Percentiles rank a stretch among this genome's conserved stretches.
Conservation (phyloP, 1,140 invertebrate genomes). For the Euura lappo region DNA sequence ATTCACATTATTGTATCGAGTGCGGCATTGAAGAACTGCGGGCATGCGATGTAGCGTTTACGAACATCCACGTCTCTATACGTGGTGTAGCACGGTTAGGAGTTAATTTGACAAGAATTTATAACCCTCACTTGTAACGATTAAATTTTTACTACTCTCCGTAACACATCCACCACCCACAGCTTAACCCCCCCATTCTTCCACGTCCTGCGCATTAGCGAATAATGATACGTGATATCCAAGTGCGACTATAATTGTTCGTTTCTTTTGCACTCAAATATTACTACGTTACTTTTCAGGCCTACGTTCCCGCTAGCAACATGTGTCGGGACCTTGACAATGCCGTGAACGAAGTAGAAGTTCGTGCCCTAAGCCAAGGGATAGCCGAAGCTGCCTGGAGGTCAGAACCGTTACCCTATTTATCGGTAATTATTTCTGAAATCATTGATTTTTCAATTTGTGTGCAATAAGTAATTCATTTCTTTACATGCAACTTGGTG, state of each 20-base stretch:
- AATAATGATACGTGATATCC: slow-evolving; percentile 2
- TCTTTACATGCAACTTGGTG: not conserved
- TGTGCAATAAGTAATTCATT: not conserved
- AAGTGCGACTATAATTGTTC: slow-evolving; percentile 1
- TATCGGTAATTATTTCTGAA: slow-evolving; percentile 16
- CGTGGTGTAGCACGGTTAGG: not conserved
- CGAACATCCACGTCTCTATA: too few species aligned
- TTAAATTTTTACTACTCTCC: not conserved
- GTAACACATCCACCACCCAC: too few species aligned
- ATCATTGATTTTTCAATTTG: not conserved
- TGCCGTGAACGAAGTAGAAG: slow-evolving; percentile 31
- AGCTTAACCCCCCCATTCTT: too few species aligned
- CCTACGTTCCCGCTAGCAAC: slow-evolving; percentile 35
- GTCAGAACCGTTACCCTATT: slow-evolving; percentile 20
- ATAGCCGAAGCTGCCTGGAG: slow-evolving; percentile 24
- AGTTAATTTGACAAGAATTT: slow-evolving; percentile 5
- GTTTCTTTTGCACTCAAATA: slow-evolving; percentile 5
- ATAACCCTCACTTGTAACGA: not conserved
- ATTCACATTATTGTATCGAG: too few species aligned
- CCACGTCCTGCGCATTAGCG: not conserved
- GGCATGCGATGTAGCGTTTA: not conserved
- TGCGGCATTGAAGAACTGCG: too few species aligned
- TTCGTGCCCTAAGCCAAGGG: slow-evolving; percentile 24
- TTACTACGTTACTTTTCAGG: slow-evolving; percentile 20
- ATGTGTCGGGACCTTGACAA: slow-evolving; percentile 34